A percentile compares a stretch with the other conserved stretches of the same genome.
Evolutionary conservation across 2,888 invertebrate genomes (phyloP).

Genomic region (Phaonia tiefii): DNA sequence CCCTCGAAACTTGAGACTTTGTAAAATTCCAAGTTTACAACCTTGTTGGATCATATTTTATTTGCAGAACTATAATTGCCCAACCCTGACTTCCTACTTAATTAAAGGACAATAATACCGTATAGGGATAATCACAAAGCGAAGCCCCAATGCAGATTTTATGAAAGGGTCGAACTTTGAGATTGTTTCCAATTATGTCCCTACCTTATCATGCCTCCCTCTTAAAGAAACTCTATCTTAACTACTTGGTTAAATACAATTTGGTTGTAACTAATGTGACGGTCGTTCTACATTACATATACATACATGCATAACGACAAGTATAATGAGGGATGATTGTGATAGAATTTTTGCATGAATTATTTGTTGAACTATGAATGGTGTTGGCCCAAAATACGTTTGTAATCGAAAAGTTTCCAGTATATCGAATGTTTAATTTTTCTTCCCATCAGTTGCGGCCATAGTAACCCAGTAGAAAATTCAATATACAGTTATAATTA

Average conservation of each 20-base stretch:
- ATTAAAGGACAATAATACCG: too few relatives aligned
- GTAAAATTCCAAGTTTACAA: too few relatives aligned
- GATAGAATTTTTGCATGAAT: slow-evolving; percentile 59
- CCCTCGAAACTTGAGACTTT: too few relatives aligned
- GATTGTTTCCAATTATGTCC: not conserved
- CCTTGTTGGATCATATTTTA: too few relatives aligned
- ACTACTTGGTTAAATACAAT: slow-evolving; percentile 1
- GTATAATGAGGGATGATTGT: slow-evolving; percentile 17
- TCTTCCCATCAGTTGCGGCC: not conserved
- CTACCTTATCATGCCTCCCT: not conserved
- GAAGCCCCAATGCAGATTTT: too few relatives aligned
- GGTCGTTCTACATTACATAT: not conserved
- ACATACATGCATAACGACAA: too few relatives aligned
- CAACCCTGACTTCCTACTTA: too few relatives aligned
- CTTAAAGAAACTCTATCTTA: not conserved
- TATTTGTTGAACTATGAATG: slow-evolving; percentile 65
- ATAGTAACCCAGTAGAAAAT: not conserved
- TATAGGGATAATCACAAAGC: too few relatives aligned
- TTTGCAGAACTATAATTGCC: too few relatives aligned
- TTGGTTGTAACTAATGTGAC: not conserved
- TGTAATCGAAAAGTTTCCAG: slow-evolving; percentile 1
- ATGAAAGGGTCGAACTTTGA: too few relatives aligned
- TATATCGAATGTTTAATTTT: not conserved
- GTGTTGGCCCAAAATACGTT: slow-evolving; percentile 35
- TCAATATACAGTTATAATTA: too few relatives aligned